Evolutionary conservation across 2,888 invertebrate genomes (phyloP), one percentile per base, ranked within the genome.

Genomic region (Diabrotica balteata): DNA sequence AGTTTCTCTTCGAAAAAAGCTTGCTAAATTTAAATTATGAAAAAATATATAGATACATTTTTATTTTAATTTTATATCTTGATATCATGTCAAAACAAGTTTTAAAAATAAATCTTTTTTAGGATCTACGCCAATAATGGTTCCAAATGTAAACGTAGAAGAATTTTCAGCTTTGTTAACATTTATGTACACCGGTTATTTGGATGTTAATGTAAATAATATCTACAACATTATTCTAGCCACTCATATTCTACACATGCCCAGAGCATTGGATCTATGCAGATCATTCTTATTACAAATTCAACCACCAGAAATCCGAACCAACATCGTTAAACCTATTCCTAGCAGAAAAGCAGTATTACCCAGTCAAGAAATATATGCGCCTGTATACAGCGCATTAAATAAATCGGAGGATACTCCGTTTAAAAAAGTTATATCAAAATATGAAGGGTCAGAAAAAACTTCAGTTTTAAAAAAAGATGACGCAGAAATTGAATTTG

Each of bases 121-220:
- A 83, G 83, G 80, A 61, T 68, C 75, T 8, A 73, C 78, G 8
- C 83, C 85, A 45, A 83, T 89, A 44, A 84, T 84, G 67, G 83
- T 88, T 53, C 86, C 87, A 66, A 88, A 88, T 79, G 85, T 89
- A 6, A 87, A 87, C 68, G 84, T 88, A 1, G 87, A 88, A 76
- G 87, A 88, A 69, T 92, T 92, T 80, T 89, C 90, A 0, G 89
- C 90, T 0, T 83, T 92, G 7, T 83, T 92, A 47, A 89, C 90
- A 32, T 92, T 90, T 84, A 91, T 92, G 90, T 91, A 92, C 82
- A 91, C 91, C 7, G 92, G 92, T 32, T 89, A 88, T 73, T 82
- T 92, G 76, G 90, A 91, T 77, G 84, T 92, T 43, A 91, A 88
- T 73, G 84, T 89, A 71, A 88, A 89, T 67, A 92, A 92, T 82